These are phyloP conservation scores for Toxotes lorentzi DNA, from an alignment of 2,797 vertebrate species.

Conservation along the genomic window DNA sequence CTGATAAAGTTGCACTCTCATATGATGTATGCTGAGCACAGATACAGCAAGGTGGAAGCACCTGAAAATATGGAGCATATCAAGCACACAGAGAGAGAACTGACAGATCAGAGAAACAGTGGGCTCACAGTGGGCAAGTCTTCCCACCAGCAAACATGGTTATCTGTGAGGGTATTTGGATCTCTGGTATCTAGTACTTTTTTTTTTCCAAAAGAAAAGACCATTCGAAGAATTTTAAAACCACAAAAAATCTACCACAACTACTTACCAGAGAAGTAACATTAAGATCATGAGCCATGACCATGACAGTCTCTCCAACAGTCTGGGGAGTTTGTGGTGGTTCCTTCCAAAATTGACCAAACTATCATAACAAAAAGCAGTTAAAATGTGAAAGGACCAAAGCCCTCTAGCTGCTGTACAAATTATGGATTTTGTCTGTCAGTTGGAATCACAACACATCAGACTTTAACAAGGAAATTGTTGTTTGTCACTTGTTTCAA, in stretches of 20 bases:
- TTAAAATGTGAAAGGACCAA: too few relatives aligned
- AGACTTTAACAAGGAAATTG: too few relatives aligned
- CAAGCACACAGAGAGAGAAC: neutral
- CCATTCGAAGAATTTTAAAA: neutral
- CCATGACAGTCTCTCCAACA: neutral
- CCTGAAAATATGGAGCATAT: neutral
- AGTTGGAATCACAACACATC: too few relatives aligned
- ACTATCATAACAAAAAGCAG: too few relatives aligned
- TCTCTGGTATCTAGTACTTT: neutral
- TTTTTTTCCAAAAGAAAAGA: neutral
- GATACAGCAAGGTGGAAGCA: neutral
- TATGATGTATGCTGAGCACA: neutral
- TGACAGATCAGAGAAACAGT: neutral
- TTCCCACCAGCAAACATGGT: neutral
- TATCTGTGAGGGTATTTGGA: neutral
- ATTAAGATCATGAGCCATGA: neutral
- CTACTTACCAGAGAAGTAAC: neutral
- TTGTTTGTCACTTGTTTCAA: too few relatives aligned
- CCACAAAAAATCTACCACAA: neutral
- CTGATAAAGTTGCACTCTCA: neutral
- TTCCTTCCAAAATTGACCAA: neutral
- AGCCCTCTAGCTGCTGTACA: too few relatives aligned
- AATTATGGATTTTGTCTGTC: too few relatives aligned
- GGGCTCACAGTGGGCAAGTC: neutral
- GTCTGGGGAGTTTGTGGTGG: neutral